Conservation (phyloP, 2,113 vertebrate genomes). For the Sapayoa aenigma region DNA sequence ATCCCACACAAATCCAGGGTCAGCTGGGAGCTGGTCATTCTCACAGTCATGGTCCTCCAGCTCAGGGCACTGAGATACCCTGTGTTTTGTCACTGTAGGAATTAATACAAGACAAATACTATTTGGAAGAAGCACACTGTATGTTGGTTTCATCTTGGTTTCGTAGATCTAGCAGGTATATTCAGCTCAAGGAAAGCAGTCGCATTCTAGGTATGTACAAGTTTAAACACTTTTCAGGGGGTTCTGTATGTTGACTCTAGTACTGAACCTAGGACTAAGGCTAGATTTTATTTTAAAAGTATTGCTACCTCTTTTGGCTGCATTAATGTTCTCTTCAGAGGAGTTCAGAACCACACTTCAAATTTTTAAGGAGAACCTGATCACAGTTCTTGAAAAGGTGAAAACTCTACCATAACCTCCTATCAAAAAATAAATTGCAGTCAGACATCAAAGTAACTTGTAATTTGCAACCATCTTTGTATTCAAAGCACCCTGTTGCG, state of each 20-base stretch:
- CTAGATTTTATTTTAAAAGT: not conserved
- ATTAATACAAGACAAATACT: not conserved
- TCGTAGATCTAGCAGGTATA: not conserved
- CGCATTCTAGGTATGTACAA: not conserved
- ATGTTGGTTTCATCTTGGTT: not conserved
- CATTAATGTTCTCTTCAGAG: not conserved
- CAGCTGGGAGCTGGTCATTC: not conserved
- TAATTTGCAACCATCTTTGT: not conserved
- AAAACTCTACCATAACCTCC: not conserved
- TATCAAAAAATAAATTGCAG: not conserved
- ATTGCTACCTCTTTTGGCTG: not conserved
- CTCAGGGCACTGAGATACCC: not conserved
- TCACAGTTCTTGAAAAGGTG: not conserved
- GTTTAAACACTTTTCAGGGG: not conserved
- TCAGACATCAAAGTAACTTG: not conserved
- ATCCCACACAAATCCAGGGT: not conserved
- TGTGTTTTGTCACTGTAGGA: not conserved
- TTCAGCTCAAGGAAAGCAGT: not conserved
- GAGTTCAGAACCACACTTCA: not conserved
- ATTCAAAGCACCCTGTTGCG: not conserved
- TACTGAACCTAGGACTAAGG: not conserved
- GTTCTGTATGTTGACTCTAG: not conserved
- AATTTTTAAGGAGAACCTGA: not conserved
- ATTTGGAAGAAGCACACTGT: not conserved
- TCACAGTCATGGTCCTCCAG: not conserved